Conservation (phyloP, 2,113 vertebrate genomes). For the Puma concolor region DNA sequence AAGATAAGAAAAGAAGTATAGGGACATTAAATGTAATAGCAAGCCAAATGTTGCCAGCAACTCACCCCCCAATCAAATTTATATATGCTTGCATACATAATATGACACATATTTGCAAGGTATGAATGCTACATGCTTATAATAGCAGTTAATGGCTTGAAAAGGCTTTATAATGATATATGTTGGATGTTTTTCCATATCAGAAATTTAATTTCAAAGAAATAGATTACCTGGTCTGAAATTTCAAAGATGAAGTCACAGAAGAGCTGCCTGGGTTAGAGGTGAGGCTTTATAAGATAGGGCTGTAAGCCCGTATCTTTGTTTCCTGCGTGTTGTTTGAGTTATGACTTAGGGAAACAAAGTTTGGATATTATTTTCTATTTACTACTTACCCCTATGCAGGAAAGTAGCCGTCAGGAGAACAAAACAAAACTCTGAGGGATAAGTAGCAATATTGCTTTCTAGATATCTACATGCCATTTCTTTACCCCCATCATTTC, state of each 20-base stretch:
- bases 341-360: not conserved
- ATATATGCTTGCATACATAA: not conserved
- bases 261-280: not conserved
- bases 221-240: not conserved
- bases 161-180: not conserved
- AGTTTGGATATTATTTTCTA: conserved; percentile 11
- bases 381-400: not conserved
- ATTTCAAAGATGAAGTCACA: not conserved
- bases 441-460: not conserved
- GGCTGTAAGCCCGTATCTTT: not conserved
- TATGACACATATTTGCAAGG: not conserved
- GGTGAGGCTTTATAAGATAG: not conserved
- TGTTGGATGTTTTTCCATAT: not conserved
- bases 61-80: not conserved
- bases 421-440: not conserved
- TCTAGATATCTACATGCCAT: not conserved
- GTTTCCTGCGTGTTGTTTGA: not conserved
- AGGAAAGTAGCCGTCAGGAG: not conserved
- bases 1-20: not conserved
- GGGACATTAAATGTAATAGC: not conserved
- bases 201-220: not conserved
- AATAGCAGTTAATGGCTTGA: not conserved
- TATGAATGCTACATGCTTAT: not conserved
- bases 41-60: not conserved
- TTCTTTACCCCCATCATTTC: not conserved